Base-by-base conservation (phyloP, 1,140 invertebrate species). In the Diorhabda sublineata region DNA sequence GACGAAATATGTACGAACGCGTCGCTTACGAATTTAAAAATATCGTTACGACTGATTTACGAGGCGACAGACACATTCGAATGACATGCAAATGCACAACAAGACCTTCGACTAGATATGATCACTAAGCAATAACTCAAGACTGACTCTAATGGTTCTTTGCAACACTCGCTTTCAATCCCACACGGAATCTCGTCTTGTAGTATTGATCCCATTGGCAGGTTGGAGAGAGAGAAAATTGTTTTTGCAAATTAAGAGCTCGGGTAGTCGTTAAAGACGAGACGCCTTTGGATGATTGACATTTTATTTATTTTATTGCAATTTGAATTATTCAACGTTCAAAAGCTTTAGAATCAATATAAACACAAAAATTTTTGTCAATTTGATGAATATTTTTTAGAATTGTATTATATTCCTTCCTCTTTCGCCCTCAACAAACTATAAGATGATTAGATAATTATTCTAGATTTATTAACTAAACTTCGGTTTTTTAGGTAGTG, bases 81-180 rank as follows among this genome's bases (percentile, higher is more conserved):
- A 61, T 61, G 59, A 61, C 59, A 61, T 43, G 59, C 59, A 61
- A 61, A 41, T 61, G 59, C 59, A 41, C 59, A 58, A 9, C n/a
- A 42, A 41, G 59, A 8, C 59, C 42, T 43, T 42, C 26, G 59
- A 61, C 59, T 42, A 42, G 59, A 43, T 42, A 61, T 42, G 26
- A 26, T 41, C 26, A 42, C 11, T 8, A 26, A 7, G 11, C 42
- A 42, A 61, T 43, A 42, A 42, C 6, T 42, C 26, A 43, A 42
- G 41, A 61, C 11, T 61, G 59, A 61, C 59, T 11, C 11, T 61
- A 61, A 61, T 43, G 59, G 42, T 43, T 42, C 59, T 26, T 42
- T 7, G 59, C 59, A 42, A 61, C 59, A 61, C 42, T 61, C 59
- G 42, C 26, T 61, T 43, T 42, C 26, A 11, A 43, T 61, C 59